phyloP scores from a whole-genome alignment of 2,797 vertebrate species.

The Poeciliopsis presidionis region DNA sequence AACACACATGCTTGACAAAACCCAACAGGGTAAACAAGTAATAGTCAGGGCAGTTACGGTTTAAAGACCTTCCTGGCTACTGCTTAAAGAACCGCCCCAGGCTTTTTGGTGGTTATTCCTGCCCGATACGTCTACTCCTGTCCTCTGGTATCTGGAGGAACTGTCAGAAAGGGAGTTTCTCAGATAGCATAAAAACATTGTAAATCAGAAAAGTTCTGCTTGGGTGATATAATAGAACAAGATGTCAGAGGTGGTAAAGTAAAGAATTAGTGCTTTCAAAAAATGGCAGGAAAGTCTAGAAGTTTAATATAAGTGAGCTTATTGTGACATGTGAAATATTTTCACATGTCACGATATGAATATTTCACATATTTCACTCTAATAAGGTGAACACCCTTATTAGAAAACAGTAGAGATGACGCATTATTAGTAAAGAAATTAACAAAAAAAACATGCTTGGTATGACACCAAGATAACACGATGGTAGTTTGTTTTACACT shows the following conservation, averaged over 20 bases:
- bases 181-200: neutral
- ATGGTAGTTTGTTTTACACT: neutral
- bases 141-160: slow-evolving; percentile 34
- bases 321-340: neutral
- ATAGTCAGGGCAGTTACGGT: slow-evolving; percentile 40
- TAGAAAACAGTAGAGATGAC: neutral
- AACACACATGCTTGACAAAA: slow-evolving; percentile 51
- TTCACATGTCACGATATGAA: neutral
- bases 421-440: neutral
- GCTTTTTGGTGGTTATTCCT: slow-evolving; percentile 57
- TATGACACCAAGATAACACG: neutral
- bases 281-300: neutral
- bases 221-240: neutral
- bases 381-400: neutral
- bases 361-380: too few species aligned
- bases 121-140: slow-evolving; percentile 31
- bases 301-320: neutral
- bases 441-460: neutral
- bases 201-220: neutral
- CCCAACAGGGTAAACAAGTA: slow-evolving; percentile 70
- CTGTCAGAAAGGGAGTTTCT: slow-evolving; percentile 8
- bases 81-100: slow-evolving; percentile 34
- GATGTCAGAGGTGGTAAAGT: neutral
- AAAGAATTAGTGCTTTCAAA: neutral
- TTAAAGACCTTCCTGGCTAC: slow-evolving; percentile 31